These are phyloP conservation scores for Typhlomys cinereus DNA, from an alignment of 2,113 vertebrate genomes.

Conservation along the genomic window DNA sequence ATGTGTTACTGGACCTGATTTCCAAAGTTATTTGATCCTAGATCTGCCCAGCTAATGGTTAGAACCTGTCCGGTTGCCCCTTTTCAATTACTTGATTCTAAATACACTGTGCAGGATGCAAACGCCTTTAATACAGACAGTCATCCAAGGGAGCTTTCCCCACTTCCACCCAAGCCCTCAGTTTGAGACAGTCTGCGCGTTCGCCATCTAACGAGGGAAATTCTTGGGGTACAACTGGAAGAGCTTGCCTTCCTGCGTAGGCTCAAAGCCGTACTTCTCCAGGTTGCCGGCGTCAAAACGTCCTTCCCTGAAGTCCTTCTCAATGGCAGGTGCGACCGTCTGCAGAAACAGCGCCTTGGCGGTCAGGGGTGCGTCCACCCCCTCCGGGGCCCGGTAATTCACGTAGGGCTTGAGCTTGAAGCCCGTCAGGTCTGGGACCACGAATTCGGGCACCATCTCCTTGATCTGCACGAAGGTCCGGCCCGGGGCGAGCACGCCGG, in stretches of 20 bases:
- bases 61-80: neutral
- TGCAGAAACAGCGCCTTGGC: constrained; percentile 89
- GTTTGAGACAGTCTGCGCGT: too few relatives aligned
- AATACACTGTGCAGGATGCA: neutral
- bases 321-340: constrained; percentile 88
- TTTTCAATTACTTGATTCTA: neutral
- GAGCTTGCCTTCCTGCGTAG: constrained; percentile 92
- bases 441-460: constrained; percentile 92
- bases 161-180: neutral
- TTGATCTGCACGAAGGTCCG: constrained; percentile 86
- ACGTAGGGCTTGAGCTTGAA: constrained; percentile 95
- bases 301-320: constrained; percentile 89
- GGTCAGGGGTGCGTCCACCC: constrained; percentile 85
- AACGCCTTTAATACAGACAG: constrained; percentile 47
- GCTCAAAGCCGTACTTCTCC: constrained; percentile 94
- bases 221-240: constrained; percentile 96
- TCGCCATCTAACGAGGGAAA: constrained; percentile 86
- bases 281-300: constrained; percentile 84
- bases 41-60: neutral
- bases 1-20: neutral
- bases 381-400: constrained; percentile 87
- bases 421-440: constrained; percentile 90
- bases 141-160: neutral
- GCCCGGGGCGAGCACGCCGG: constrained; percentile 83
- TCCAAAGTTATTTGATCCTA: neutral